Conservation (phyloP, 2,888 invertebrate species). For the Sepiola atlantica region DNA sequence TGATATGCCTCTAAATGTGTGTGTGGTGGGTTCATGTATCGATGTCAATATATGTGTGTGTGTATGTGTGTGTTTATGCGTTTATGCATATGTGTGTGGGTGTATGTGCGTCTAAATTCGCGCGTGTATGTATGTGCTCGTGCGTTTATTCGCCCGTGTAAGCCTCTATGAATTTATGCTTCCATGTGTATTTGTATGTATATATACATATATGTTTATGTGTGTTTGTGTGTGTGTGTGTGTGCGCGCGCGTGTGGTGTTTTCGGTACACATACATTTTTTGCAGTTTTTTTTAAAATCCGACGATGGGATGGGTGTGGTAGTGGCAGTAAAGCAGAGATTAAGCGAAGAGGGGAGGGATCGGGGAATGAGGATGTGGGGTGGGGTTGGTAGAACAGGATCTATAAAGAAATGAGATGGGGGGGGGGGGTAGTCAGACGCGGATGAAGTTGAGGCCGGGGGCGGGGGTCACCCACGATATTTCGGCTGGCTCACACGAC, state of each 20-base stretch:
- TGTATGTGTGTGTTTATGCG: too few relatives aligned
- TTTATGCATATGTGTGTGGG: too few relatives aligned
- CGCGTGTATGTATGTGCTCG: too few relatives aligned
- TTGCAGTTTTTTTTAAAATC: neutral
- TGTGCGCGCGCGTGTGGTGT: too few relatives aligned
- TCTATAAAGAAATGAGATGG: neutral
- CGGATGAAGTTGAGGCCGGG: neutral
- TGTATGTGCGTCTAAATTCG: too few relatives aligned
- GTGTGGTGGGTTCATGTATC: too few relatives aligned
- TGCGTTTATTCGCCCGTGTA: too few relatives aligned
- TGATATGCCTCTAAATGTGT: too few relatives aligned
- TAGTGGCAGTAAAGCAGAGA: neutral
- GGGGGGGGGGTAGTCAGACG: neutral
- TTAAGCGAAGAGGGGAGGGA: neutral
- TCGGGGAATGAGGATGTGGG: neutral
- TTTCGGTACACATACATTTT: neutral
- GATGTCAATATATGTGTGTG: too few relatives aligned
- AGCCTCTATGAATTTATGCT: too few relatives aligned
- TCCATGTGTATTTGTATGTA: too few relatives aligned
- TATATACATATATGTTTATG: too few relatives aligned
- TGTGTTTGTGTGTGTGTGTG: neutral
- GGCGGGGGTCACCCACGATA: neutral
- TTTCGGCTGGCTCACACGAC: neutral
- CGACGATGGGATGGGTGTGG: neutral
- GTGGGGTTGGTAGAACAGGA: neutral